Percentiles rank a stretch among this genome's conserved stretches.
Conservation (phyloP, 2,797 vertebrate species). For the Agapornis canus region DNA sequence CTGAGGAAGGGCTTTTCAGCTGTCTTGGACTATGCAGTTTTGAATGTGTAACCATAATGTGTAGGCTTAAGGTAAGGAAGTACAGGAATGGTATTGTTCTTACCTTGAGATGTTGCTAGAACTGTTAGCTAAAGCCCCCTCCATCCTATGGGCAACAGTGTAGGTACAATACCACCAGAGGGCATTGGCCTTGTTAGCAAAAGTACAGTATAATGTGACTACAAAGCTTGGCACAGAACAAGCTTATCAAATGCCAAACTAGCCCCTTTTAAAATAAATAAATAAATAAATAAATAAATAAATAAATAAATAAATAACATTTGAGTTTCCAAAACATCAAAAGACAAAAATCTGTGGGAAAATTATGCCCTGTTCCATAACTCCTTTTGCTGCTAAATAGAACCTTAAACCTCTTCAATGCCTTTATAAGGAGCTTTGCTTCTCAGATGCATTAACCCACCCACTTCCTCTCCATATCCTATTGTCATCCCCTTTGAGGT, state of each 20-base stretch:
- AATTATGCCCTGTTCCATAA: conserved; percentile 34
- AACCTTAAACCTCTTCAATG: conserved; percentile 27
- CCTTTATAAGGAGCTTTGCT: conserved; percentile 53
- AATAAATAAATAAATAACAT: neutral
- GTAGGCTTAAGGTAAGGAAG: neutral
- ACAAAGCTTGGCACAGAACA: neutral
- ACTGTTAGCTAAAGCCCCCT: neutral
- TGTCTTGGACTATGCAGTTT: neutral
- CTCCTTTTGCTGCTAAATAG: conserved; percentile 30
- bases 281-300: neutral
- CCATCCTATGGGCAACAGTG: neutral
- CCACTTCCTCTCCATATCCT: conserved; percentile 55
- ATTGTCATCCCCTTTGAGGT: conserved; percentile 42
- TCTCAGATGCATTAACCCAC: conserved; percentile 19
- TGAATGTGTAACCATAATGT: neutral
- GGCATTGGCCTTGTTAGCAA: neutral
- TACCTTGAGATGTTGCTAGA: neutral
- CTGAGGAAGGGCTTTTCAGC: neutral
- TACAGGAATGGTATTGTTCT: neutral
- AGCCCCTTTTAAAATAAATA: neutral
- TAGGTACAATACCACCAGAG: neutral
- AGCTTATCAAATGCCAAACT: neutral
- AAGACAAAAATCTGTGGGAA: conserved; percentile 61
- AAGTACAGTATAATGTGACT: neutral
- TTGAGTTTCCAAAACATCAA: conserved; percentile 53